A percentile compares a stretch with the other conserved stretches of the same genome.
These are phyloP conservation scores for Xanthostigma xanthostigma DNA, from an alignment of 2,888 invertebrate species.

Conservation along the genomic window DNA sequence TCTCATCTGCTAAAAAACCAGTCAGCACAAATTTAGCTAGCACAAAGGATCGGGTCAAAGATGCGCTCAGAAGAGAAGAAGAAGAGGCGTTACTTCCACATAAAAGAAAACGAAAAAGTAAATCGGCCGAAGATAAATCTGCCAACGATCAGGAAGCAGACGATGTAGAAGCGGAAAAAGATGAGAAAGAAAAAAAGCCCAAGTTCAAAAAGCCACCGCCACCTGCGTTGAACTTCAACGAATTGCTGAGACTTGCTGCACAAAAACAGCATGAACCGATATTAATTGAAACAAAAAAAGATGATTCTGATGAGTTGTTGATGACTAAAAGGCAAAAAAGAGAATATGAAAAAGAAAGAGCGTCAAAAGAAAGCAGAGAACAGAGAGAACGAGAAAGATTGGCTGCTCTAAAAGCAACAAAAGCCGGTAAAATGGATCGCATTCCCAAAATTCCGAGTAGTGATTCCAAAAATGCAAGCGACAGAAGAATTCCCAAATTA, in stretches of 20 bases:
- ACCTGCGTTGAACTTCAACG: slow-evolving; percentile 64
- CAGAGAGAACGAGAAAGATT: slow-evolving; percentile 8
- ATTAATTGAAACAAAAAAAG: slow-evolving; percentile 37
- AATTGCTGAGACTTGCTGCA: slow-evolving; percentile 66
- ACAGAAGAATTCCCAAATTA: neutral
- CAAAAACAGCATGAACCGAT: slow-evolving; percentile 71
- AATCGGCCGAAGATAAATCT: slow-evolving; percentile 18
- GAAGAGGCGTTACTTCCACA: slow-evolving; percentile 58
- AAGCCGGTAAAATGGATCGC: no score
- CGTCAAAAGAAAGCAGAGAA: slow-evolving; percentile 39
- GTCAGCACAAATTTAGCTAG: slow-evolving; percentile 37
- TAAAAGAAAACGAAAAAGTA: slow-evolving; percentile 38
- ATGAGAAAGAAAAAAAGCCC: slow-evolving; percentile 31
- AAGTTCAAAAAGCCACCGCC: slow-evolving; percentile 45
- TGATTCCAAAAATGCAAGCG: no score
- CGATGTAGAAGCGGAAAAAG: slow-evolving; percentile 30
- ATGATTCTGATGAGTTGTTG: slow-evolving; percentile 44
- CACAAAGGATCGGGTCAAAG: slow-evolving; percentile 59
- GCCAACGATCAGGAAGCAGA: slow-evolving; percentile 20
- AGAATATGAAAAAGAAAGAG: slow-evolving; percentile 58
- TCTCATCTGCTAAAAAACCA: slow-evolving; percentile 36
- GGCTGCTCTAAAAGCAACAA: neutral
- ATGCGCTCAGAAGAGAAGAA: slow-evolving; percentile 53
- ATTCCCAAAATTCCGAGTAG: no score
- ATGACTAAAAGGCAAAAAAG: slow-evolving; percentile 69